These are phyloP conservation scores for Acrocephalus arundinaceus DNA, from an alignment of 2,113 vertebrate genomes.

Conservation along the genomic window DNA sequence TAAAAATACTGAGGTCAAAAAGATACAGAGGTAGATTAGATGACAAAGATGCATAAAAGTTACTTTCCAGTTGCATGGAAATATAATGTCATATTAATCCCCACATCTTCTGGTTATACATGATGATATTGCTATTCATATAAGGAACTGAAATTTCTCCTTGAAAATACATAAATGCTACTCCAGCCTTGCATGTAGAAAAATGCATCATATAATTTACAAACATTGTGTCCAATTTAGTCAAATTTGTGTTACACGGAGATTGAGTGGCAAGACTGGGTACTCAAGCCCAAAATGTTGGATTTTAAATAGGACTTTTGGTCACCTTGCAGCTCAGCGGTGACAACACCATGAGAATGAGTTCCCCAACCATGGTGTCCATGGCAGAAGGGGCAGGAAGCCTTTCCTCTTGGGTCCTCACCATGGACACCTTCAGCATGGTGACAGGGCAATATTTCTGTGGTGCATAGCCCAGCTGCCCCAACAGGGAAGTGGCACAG, in stretches of 20 bases:
- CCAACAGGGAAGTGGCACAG: not conserved
- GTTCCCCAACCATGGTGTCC: not conserved
- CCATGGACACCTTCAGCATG: not conserved
- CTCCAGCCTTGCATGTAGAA: not conserved
- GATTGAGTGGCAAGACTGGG: not conserved
- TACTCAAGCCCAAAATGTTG: not conserved
- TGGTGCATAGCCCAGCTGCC: not conserved
- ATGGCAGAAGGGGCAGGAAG: not conserved
- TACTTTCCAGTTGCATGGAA: not conserved
- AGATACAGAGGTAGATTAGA: not conserved
- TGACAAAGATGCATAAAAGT: not conserved
- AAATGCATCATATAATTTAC: not conserved
- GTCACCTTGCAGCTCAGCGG: not conserved
- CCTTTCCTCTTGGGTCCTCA: not conserved
- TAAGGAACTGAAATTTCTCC: not conserved
- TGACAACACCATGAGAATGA: not conserved
- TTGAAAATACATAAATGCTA: not conserved
- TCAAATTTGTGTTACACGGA: not conserved
- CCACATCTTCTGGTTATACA: not conserved
- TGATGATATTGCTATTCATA: not conserved
- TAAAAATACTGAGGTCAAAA: not conserved
- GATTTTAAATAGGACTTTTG: not conserved
- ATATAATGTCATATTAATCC: not conserved
- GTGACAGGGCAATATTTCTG: not conserved
- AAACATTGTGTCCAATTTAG: not conserved